Base-by-base conservation (phyloP, 2,888 invertebrate genomes). In the Agrilus mali region DNA sequence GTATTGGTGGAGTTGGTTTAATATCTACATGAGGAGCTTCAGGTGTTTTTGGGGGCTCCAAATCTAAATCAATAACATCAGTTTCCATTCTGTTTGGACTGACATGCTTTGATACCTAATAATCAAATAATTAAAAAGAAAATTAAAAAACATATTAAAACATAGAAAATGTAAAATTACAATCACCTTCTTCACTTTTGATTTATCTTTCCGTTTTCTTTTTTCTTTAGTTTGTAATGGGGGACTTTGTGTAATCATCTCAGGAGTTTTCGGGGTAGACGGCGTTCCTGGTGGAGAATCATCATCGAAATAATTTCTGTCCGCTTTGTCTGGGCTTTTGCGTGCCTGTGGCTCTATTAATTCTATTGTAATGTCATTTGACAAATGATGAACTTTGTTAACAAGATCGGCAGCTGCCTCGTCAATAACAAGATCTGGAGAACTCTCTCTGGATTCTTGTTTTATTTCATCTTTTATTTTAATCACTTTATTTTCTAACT, bases 201-300 rank as follows among this genome's bases (percentile, higher is more conserved):
- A 59, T 50, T 70, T 70, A 47, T 67, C 68, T 58, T 71, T 73
- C 36, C 70, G 67, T 50, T 66, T 70, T 33, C 66, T 60, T 54
- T 69, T 72, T 55, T 78, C 78, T 53, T 77, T 78, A 54, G 75
- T 75, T 63, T 74, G 75, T 5, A 65, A 68, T 58, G 73, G 71
- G 55, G 68, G 71, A 56, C 71, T 71, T 58, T 74, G 74, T 55
- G 75, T 62, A 60, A 73, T 67, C 40, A 74, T 61, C 56, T 75
- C 75, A 1, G 75, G 74, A 12, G 75, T 75, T 61, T 70, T 72
- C 3, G 75, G 73, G 10, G 73, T 72, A 16, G 68, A 68, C 0
- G 74, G 74, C 2, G 71, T 73, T 20, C 70, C 72, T 5, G 72
- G 72, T 22, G 73, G 72, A 2, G 73, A 72, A 53, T 72, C 71